phyloP scores from a whole-genome alignment of 2,113 vertebrate genomes.

The Petrocephalus zakoni region DNA sequence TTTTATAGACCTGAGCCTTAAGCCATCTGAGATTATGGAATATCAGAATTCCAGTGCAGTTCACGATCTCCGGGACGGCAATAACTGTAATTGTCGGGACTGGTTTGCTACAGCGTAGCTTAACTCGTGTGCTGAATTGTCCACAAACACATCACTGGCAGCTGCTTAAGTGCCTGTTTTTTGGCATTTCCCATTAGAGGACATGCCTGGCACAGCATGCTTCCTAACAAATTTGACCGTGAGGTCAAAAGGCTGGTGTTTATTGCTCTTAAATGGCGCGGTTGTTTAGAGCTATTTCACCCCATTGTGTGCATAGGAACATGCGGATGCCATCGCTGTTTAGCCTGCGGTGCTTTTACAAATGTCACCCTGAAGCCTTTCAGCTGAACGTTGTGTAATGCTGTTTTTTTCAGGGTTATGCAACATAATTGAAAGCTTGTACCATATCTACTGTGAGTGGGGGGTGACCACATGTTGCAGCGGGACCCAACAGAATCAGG shows the following conservation, averaged over 20 bases:
- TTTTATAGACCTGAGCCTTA: constrained; percentile 34
- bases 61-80: constrained; percentile 37
- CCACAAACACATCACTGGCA: constrained; percentile 3
- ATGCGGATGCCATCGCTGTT: background rate
- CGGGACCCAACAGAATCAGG: background rate
- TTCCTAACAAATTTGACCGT: background rate
- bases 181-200: background rate
- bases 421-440: background rate
- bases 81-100: constrained; percentile 26
- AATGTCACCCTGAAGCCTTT: background rate
- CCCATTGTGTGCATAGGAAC: background rate
- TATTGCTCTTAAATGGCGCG: background rate
- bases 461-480: background rate
- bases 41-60: constrained; percentile 41
- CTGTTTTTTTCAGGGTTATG: background rate
- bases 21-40: constrained; percentile 21
- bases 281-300: background rate
- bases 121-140: constrained; percentile 3
- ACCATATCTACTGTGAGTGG: background rate
- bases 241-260: background rate
- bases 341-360: background rate
- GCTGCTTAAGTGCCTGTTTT: background rate
- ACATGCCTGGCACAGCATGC: background rate
- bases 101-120: background rate
- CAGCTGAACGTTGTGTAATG: background rate